Evolutionary conservation across 2,888 invertebrate genomes (phyloP), one percentile per base, ranked within the genome.

Genomic region (Drosophila mettleri): DNA sequence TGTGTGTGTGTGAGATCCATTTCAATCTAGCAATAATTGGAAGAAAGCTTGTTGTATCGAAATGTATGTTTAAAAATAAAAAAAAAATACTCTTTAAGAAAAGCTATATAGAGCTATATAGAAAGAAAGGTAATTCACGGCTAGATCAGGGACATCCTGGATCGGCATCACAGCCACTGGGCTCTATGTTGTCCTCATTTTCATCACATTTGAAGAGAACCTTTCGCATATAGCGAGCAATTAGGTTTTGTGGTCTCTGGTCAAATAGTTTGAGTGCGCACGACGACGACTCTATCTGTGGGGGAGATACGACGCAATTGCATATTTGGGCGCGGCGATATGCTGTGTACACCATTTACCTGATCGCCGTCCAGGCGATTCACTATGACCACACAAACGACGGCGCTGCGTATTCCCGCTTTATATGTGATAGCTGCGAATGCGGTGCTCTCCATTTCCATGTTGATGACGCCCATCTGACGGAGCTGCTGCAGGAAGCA

Each of bases 391-490:
- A 98, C 98, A 91, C 98, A 98, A 45, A 98, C 94, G 46, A 98
- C 96, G 6, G 97, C 98, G 0, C 97, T 95, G 89, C 95, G 95
- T 76, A 98, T 96, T 3, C 97, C 96, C 10, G 98, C 98, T 89
- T 97, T 96, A 90, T 96, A 95, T 10, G 98, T 98, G 51, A 98
- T 94, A 0, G 98, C 97, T 0, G 98, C 97, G 91, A 99, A 98
- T 14, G 96, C 95, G 2, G 97, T 93, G 24, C 96, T 96, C 92
- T 99, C 98, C 98, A 98, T 98, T 93, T 99, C 98, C 79, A 99
- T 98, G 92, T 99, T 99, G 16, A 96, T 94, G 6, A 99, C 96
- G 1, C 97, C 97, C 34, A 94, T 93, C 68, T 94, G 93, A 70
- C 95, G 94, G 61, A 97, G 89, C 66, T 94, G 93, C 67, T 94